Evolutionary conservation across 2,797 vertebrate species (phyloP).

Genomic region (Melanotaenia maccullochi): DNA sequence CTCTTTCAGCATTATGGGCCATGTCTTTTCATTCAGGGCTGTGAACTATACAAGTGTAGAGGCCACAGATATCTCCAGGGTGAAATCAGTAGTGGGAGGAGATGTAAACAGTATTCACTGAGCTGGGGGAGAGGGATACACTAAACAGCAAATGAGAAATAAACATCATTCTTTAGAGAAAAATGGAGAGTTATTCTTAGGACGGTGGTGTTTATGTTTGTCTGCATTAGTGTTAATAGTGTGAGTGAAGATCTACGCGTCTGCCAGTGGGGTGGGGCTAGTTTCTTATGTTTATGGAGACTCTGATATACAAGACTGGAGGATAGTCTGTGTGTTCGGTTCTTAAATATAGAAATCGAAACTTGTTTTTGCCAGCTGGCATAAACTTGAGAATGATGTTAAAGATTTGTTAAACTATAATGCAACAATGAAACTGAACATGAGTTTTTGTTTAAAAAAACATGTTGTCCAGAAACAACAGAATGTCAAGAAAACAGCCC

Average conservation of each 20-base stretch:
- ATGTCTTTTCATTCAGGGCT: conserved; percentile 53
- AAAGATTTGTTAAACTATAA: too few species aligned
- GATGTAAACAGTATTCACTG: conserved; percentile 74
- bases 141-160: conserved; percentile 65
- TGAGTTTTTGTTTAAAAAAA: too few species aligned
- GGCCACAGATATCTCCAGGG: conserved; percentile 61
- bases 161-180: conserved; percentile 70
- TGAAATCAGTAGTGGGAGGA: conserved; percentile 58
- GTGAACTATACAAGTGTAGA: conserved; percentile 70
- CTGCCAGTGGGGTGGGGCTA: conserved; percentile 29
- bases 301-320: conserved; percentile 26
- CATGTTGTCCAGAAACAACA: too few species aligned
- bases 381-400: too few species aligned
- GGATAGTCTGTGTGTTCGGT: conserved; percentile 28
- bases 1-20: conserved; percentile 48
- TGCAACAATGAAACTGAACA: too few species aligned
- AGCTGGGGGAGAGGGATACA: conserved; percentile 36
- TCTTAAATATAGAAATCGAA: conserved; percentile 27
- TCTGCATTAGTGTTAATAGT: conserved; percentile 66
- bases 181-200: conserved; percentile 79
- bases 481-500: too few species aligned
- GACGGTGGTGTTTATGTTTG: conserved; percentile 65
- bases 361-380: conserved; percentile 22
- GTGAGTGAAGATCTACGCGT: conserved; percentile 49
- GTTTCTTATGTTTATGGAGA: conserved; percentile 46